A percentile compares a stretch with the other conserved stretches of the same genome.
phyloP scores from a whole-genome alignment of 2,888 invertebrate species.

The Archaeoteleia sp. region DNA sequence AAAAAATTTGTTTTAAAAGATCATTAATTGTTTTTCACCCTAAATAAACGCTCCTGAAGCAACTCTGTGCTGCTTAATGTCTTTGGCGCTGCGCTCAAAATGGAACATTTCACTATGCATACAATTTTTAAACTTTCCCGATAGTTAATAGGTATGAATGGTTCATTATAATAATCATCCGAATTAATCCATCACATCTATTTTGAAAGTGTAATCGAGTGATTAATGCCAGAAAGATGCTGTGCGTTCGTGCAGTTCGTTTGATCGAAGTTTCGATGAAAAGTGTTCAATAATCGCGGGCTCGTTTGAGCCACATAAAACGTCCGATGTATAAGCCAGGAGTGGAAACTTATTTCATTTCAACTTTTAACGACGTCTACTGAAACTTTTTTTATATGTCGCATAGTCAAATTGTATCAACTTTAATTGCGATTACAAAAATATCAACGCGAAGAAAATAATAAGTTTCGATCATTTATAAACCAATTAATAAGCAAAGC shows the following conservation, averaged over 20 bases:
- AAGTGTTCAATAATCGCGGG: conserved; percentile 40
- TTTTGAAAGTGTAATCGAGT: conserved; percentile 1
- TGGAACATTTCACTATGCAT: too few relatives aligned
- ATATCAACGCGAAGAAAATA: background rate
- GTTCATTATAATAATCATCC: conserved; percentile 8
- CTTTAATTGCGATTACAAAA: conserved; percentile 24
- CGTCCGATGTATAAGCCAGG: conserved; percentile 26
- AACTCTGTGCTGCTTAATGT: too few relatives aligned
- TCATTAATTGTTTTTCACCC: too few relatives aligned
- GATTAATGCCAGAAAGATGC: conserved; percentile 20
- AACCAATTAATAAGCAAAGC: too few relatives aligned
- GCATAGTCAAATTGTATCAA: conserved; percentile 31
- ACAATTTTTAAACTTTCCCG: too few relatives aligned
- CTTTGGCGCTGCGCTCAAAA: too few relatives aligned
- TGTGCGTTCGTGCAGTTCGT: conserved; percentile 11
- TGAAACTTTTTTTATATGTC: conserved; percentile 26
- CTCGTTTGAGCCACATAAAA: conserved; percentile 41
- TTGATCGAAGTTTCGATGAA: conserved; percentile 33
- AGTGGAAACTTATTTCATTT: conserved; percentile 41
- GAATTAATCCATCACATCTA: background rate
- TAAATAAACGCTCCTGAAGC: too few relatives aligned
- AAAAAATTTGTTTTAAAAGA: too few relatives aligned
- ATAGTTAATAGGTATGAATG: too few relatives aligned
- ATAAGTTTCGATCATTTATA: too few relatives aligned
- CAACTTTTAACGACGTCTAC: conserved; percentile 38